Evolutionary conservation across 2,888 invertebrate species (phyloP), one percentile per base, ranked within the genome.

Genomic region (Lasioglossum figueresi): DNA sequence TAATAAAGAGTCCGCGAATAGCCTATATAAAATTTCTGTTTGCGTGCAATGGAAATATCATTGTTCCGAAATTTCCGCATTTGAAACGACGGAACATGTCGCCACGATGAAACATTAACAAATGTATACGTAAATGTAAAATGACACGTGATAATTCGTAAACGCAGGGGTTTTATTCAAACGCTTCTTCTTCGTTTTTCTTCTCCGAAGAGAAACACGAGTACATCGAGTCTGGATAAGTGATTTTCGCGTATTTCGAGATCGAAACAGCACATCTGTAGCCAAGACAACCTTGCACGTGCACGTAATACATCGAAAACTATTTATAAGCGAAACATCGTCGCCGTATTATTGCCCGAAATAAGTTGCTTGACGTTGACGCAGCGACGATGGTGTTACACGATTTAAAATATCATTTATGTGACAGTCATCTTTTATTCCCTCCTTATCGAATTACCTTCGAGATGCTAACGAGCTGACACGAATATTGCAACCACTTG

Each of bases 281-380:
- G 91, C 90, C 89, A 88, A 90, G 89, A 88, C 86, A 93, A 91
- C 92, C 92, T 92, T 92, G 92, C 89, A 85, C 88, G 88, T 88
- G 89, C 80, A 88, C 88, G 88, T 89, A 90, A 91, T 89, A 91
- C 82, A 89, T 88, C 76, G 85, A 87, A 91, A 91, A 91, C 91
- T 93, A 93, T 93, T 93, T 93, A 91, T 93, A 93, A 92, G 81
- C 84, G 85, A 78, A 89, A 88, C 85, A 82, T 78, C 89, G 86
- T 85, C 84, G 88, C 80, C 83, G 76, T 91, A 91, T 92, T 91
- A 92, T 92, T 91, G 85, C 85, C 84, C 78, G 76, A 92, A 92
- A 92, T 91, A 92, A 89, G 76, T 84, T 88, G 66, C 71, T 56
- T 76, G 79, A 85, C 70, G 81, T 48, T 76, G 86, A 85, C 83